Evolutionary conservation across 2,888 invertebrate genomes (phyloP).

Genomic region (Endotricha flammealis): DNA sequence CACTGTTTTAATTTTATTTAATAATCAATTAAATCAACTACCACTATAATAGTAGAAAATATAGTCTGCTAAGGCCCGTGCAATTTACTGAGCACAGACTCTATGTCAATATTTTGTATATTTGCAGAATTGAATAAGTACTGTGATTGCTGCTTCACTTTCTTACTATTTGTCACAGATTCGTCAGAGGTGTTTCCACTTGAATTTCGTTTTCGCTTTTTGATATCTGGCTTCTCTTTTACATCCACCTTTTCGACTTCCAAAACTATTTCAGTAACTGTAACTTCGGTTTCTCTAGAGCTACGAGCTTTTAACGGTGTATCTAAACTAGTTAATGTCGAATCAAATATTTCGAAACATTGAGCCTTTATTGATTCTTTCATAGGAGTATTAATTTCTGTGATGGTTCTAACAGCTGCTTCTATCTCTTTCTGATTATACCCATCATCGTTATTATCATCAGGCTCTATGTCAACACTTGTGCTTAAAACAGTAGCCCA

Average conservation of each 20-base stretch:
- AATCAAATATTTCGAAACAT: constrained; percentile 65
- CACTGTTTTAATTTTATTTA: background rate
- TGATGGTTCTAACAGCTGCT: constrained; percentile 39
- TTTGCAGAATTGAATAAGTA: constrained; percentile 53
- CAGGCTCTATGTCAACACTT: constrained; percentile 40
- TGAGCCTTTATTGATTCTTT: constrained; percentile 50
- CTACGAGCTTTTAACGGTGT: constrained; percentile 55
- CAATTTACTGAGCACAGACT: constrained; percentile 63
- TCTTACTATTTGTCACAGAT: constrained; percentile 41
- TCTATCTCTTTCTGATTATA: constrained; percentile 51
- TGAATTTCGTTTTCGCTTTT: constrained; percentile 53
- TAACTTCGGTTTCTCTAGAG: constrained; percentile 35
- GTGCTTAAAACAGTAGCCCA: constrained; percentile 45
- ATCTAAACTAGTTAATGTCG: constrained; percentile 65
- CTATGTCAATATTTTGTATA: constrained; percentile 69
- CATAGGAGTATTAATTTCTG: constrained; percentile 45
- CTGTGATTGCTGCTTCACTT: constrained; percentile 48
- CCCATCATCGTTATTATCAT: constrained; percentile 23
- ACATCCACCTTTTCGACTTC: constrained; percentile 44
- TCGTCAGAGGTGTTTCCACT: constrained; percentile 43
- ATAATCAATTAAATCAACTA: too few species aligned
- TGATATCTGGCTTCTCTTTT: constrained; percentile 36
- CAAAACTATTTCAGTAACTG: constrained; percentile 49
- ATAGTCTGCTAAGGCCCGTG: constrained; percentile 52
- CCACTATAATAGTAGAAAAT: too few species aligned